Conservation (phyloP, 1,140 invertebrate genomes). For the Hesperophylax magnus region DNA sequence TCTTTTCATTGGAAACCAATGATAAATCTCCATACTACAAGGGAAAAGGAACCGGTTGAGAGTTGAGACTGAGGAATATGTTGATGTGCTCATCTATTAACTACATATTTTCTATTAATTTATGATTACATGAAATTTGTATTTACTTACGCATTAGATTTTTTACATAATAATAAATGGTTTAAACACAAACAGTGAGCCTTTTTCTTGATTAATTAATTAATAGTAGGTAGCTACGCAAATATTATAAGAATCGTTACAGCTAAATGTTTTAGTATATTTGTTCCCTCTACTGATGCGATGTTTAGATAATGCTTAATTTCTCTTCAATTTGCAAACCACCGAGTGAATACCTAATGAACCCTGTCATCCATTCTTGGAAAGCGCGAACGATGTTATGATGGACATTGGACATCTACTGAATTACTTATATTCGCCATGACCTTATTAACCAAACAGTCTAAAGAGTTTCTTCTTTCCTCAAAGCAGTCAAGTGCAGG, state of each 20-base stretch:
- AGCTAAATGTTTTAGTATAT: no score
- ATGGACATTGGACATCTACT: conserved; percentile 9
- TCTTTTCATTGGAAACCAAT: conserved; percentile 42
- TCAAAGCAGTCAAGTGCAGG: conserved; percentile 59
- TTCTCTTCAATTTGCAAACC: conserved; percentile 26
- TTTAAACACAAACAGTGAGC: no score
- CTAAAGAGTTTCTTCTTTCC: conserved; percentile 57
- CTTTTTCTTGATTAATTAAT: no score
- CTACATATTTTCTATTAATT: no score
- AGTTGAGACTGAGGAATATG: no score
- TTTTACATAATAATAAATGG: no score
- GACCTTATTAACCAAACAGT: conserved; percentile 12
- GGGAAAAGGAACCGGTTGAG: neutral
- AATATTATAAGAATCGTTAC: no score
- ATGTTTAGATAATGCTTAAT: conserved; percentile 13
- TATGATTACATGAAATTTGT: no score
- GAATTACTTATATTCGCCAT: conserved; percentile 1
- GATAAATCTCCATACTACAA: conserved; percentile 33
- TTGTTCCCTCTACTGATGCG: neutral
- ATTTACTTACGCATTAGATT: no score
- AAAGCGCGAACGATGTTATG: conserved; percentile 18
- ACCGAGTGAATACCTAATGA: conserved; percentile 6
- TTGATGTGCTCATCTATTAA: no score
- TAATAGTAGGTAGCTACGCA: no score
- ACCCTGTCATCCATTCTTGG: neutral